These are phyloP conservation scores for Channa argus DNA, from an alignment of 2,113 vertebrate species.

Conservation along the genomic window DNA sequence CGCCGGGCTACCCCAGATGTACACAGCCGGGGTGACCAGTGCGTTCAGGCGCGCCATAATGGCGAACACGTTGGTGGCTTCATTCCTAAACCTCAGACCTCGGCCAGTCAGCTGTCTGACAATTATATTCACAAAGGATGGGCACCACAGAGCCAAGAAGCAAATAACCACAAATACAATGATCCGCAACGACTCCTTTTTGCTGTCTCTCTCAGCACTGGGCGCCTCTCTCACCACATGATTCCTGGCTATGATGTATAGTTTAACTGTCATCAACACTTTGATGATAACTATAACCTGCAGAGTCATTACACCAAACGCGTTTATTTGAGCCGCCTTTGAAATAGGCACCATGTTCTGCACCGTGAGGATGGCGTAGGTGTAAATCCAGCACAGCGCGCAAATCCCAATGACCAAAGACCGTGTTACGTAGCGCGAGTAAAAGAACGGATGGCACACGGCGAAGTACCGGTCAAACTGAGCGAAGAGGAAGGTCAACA, in stretches of 20 bases:
- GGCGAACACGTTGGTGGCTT: conserved; percentile 83
- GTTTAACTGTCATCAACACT: conserved; percentile 81
- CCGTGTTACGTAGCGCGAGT: conserved; percentile 73
- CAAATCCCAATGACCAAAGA: conserved; percentile 69
- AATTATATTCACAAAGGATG: conserved; percentile 83
- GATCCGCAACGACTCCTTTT: conserved; percentile 82
- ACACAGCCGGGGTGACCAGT: conserved; percentile 79
- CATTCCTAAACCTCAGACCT: conserved; percentile 79
- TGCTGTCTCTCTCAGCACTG: conserved; percentile 74
- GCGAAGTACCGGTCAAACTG: conserved; percentile 85
- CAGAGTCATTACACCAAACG: conserved; percentile 78
- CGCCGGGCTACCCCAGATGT: conserved; percentile 83
- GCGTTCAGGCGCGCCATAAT: conserved; percentile 82
- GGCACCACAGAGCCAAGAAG: conserved; percentile 82
- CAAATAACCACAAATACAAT: conserved; percentile 84
- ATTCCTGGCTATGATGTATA: conserved; percentile 80
- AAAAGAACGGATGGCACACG: conserved; percentile 82
- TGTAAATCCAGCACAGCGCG: conserved; percentile 81
- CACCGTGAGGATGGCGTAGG: conserved; percentile 76
- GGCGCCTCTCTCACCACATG: conserved; percentile 79
- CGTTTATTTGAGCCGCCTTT: conserved; percentile 79
- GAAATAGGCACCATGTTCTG: conserved; percentile 79
- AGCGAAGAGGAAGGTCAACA: conserved; percentile 84
- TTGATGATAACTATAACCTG: conserved; percentile 80
- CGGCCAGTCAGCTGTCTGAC: conserved; percentile 72